Conservation (phyloP, 2,113 vertebrate genomes). For the Mugil cephalus region DNA sequence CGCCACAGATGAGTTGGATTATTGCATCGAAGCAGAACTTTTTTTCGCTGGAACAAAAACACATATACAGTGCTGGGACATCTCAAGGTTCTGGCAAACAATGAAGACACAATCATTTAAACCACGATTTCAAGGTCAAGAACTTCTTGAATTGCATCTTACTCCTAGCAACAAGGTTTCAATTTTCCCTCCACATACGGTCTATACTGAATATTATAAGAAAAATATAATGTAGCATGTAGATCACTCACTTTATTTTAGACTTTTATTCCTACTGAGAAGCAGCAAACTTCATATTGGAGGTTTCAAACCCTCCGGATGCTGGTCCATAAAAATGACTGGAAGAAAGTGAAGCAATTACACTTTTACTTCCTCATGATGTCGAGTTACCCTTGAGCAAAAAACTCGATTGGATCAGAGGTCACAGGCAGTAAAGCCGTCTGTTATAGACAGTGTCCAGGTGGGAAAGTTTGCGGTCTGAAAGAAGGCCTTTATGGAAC, state of each 20-base stretch:
- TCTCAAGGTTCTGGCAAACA: not conserved
- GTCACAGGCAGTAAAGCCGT: conserved; percentile 2
- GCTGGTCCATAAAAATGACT: not conserved
- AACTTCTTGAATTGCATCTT: not conserved
- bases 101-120: not conserved
- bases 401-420: not conserved
- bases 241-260: no score
- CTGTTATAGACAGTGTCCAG: not conserved
- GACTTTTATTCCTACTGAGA: no score
- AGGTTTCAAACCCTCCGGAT: not conserved
- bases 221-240: not conserved
- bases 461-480: not conserved
- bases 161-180: not conserved
- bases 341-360: not conserved
- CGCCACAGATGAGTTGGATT: no score
- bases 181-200: not conserved
- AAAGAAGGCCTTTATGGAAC: not conserved
- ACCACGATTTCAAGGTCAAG: not conserved
- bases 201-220: not conserved
- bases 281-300: no score
- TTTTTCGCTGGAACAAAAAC: not conserved
- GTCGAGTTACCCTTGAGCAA: not conserved
- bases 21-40: not conserved
- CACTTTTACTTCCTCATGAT: not conserved
- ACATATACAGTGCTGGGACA: not conserved